Conservation (phyloP, 2,797 vertebrate genomes). For the Enteromius afrohamiltoni region DNA sequence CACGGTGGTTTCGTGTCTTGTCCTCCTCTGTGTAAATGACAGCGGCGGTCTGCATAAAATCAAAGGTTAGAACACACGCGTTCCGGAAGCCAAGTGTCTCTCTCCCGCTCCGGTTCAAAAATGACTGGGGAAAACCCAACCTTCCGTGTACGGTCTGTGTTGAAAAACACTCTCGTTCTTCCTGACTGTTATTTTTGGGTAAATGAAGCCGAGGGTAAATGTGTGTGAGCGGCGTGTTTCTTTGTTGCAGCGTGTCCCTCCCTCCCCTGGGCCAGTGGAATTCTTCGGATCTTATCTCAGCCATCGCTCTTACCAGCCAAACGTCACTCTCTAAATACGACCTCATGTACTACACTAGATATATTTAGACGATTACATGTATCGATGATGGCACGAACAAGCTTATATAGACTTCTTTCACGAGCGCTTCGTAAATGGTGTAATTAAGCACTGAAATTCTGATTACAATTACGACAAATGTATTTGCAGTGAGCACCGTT, state of each 20-base stretch:
- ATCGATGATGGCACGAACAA: constrained; percentile 18
- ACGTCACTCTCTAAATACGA: constrained; percentile 32
- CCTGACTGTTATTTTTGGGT: neutral
- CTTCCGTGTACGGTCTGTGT: neutral
- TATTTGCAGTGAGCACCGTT: no score
- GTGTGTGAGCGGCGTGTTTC: neutral
- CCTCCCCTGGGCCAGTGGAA: constrained; percentile 58
- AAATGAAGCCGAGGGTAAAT: neutral
- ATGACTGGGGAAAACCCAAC: no score
- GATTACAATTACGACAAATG: neutral
- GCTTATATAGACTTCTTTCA: neutral
- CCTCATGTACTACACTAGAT: constrained; percentile 3
- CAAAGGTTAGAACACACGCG: constrained; percentile 18
- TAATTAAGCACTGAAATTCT: neutral
- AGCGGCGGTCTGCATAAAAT: neutral
- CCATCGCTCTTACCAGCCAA: constrained; percentile 65
- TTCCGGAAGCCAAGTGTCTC: neutral
- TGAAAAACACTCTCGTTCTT: neutral
- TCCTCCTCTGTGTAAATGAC: neutral
- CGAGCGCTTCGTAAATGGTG: neutral
- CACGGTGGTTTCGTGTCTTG: neutral
- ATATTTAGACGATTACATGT: constrained; percentile 24
- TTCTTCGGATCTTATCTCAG: constrained; percentile 79
- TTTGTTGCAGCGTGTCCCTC: constrained; percentile 15
- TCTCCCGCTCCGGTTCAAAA: neutral